Evolutionary conservation across 2,113 vertebrate genomes (phyloP).

Genomic region (Zosterops hypoxanthus): DNA sequence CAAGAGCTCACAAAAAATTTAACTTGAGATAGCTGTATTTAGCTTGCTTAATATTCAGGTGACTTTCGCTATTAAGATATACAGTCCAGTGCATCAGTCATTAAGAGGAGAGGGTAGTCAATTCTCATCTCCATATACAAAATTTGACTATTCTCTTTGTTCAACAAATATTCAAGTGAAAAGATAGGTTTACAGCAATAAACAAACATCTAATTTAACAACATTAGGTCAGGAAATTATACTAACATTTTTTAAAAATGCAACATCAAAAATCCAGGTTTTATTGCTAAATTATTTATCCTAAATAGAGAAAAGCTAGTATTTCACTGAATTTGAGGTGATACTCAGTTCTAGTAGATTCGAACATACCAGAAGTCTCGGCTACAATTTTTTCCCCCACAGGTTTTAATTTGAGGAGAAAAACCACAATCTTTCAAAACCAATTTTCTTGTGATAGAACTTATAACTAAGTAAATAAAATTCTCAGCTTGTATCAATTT

Average conservation of each 20-base stretch:
- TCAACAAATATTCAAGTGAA: not conserved
- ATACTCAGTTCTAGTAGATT: not conserved
- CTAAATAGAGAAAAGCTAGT: not conserved
- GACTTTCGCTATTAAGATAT: not conserved
- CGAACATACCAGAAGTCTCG: not conserved
- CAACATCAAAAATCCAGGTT: not conserved
- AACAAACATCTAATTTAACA: not conserved
- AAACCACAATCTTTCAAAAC: not conserved
- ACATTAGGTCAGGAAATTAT: not conserved
- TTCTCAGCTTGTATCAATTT: not conserved
- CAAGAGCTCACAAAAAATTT: not conserved
- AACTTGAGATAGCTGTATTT: not conserved
- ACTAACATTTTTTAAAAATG: accelerated
- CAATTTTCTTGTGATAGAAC: not conserved
- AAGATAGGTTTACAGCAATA: not conserved
- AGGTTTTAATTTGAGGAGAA: not conserved
- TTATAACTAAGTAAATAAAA: not conserved
- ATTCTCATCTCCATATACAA: not conserved
- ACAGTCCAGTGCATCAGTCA: not conserved
- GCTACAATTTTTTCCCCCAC: not conserved
- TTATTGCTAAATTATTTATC: not conserved
- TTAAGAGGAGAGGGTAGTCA: not conserved
- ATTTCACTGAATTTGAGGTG: not conserved
- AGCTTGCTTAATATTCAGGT: not conserved
- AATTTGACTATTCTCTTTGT: not conserved